These are phyloP conservation scores for Drosophila nigritarsus DNA, from an alignment of 2,888 invertebrate genomes.

Conservation along the genomic window DNA sequence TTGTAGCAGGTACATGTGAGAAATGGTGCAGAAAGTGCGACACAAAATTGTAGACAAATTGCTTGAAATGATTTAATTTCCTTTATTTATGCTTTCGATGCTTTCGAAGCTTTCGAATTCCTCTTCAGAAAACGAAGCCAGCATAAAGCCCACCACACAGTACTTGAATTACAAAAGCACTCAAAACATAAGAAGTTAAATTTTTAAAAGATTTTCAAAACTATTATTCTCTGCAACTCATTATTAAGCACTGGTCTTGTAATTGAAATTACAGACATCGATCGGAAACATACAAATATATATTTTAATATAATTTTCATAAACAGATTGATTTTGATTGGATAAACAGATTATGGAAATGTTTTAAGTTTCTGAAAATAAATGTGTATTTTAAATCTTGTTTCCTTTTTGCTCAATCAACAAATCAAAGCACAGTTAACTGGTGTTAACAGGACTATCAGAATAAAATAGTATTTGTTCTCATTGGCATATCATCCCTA, in stretches of 20 bases:
- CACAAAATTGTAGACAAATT: slow-evolving; percentile 81
- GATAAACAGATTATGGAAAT: background rate
- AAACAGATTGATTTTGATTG: background rate
- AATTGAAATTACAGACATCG: background rate
- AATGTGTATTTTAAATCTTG: background rate
- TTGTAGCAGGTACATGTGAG: slow-evolving; percentile 72
- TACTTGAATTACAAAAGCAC: slow-evolving; percentile 2
- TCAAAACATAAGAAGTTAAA: slow-evolving; percentile 12
- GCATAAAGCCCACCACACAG: slow-evolving; percentile 15
- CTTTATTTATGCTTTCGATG: slow-evolving; percentile 78
- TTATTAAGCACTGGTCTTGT: background rate
- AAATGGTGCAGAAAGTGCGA: slow-evolving; percentile 81
- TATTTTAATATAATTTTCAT: background rate
- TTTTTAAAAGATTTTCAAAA: background rate
- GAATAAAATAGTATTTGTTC: background rate
- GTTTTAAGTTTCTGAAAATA: background rate
- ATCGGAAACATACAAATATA: background rate
- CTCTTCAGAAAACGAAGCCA: slow-evolving; percentile 21
- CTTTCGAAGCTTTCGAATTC: slow-evolving; percentile 23
- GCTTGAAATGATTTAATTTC: slow-evolving; percentile 80
- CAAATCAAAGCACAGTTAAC: background rate
- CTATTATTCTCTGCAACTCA: too few relatives aligned
- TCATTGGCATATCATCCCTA: background rate
- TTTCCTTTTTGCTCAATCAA: background rate
- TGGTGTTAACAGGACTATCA: background rate